A percentile compares a stretch with the other conserved stretches of the same genome.
Conservation (phyloP, 1,140 invertebrate genomes). For the Drosophila ananassae region DNA sequence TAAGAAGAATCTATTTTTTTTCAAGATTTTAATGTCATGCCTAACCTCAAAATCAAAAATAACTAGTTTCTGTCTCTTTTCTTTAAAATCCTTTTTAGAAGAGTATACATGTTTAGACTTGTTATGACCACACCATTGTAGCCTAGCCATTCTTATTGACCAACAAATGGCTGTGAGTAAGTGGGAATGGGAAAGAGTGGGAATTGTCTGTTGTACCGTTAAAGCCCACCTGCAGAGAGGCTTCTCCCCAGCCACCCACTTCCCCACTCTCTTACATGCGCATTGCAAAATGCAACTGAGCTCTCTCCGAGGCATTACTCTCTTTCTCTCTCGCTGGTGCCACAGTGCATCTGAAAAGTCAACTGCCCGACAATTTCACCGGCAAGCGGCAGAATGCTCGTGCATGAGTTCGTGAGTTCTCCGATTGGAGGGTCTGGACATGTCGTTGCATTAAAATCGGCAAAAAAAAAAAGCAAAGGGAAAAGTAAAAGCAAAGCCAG, state of each 20-base stretch:
- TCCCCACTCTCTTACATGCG: slow-evolving; percentile 27
- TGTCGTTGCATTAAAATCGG: slow-evolving; percentile 56
- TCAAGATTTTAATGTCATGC: too few species aligned
- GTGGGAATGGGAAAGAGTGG: slow-evolving; percentile 3
- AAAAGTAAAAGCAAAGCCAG: slow-evolving; percentile 1
- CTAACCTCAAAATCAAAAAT: too few species aligned
- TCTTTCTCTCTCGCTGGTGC: slow-evolving; percentile 13
- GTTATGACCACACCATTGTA: not conserved
- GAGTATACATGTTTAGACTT: not conserved
- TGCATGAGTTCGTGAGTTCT: slow-evolving; percentile 3
- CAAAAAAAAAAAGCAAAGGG: not conserved
- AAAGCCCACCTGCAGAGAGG: slow-evolving; percentile 36
- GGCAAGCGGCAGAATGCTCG: slow-evolving; percentile 18
- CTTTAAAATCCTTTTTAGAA: not conserved
- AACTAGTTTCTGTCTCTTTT: too few species aligned
- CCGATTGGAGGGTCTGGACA: slow-evolving; percentile 18
- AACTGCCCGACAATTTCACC: not conserved
- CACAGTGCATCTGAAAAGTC: slow-evolving; percentile 37
- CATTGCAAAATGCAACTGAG: slow-evolving; percentile 22
- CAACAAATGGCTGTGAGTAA: slow-evolving; percentile 45
- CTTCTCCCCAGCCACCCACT: slow-evolving; percentile 1
- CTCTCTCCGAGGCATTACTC: not conserved
- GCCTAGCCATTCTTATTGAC: slow-evolving; percentile 45
- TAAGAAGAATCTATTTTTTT: too few species aligned
- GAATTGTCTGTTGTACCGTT: slow-evolving; percentile 48